phyloP scores from a whole-genome alignment of 2,113 vertebrate species.

The Leucoraja erinaceus region DNA sequence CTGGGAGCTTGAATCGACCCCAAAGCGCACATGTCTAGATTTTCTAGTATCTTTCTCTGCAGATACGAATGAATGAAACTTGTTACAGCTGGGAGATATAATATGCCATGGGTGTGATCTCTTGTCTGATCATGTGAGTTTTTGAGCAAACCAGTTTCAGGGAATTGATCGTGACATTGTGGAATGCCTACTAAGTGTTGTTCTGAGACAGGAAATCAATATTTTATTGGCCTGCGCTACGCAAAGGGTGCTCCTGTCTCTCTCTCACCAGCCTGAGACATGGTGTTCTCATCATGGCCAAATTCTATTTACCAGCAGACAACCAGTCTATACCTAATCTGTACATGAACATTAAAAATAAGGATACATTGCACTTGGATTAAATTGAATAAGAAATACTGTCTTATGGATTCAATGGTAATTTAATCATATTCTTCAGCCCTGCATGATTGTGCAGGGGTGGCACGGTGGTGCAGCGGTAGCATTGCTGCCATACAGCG shows the following conservation, averaged over 20 bases:
- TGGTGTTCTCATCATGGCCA: not conserved
- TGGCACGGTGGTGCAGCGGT: no score
- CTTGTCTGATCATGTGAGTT: conserved; percentile 25
- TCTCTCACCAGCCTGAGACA: not conserved
- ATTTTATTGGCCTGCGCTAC: conserved; percentile 23
- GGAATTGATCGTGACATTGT: conserved; percentile 20
- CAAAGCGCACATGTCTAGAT: not conserved
- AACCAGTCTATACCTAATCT: not conserved
- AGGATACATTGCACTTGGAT: no score
- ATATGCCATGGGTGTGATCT: not conserved
- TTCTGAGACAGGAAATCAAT: conserved; percentile 32
- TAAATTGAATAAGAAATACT: not conserved
- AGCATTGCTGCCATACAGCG: no score
- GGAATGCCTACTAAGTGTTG: not conserved
- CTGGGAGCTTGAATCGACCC: not conserved
- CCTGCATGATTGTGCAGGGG: no score
- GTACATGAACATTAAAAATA: not conserved
- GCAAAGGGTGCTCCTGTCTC: not conserved
- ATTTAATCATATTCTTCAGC: not conserved
- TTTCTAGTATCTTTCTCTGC: not conserved
- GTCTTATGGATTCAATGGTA: not conserved
- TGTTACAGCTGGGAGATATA: not conserved
- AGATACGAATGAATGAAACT: not conserved
- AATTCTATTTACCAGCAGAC: not conserved
- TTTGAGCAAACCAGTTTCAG: not conserved